These are phyloP conservation scores for Corythoichthys haematopterus DNA, from an alignment of 2,113 vertebrate species.

Conservation along the genomic window DNA sequence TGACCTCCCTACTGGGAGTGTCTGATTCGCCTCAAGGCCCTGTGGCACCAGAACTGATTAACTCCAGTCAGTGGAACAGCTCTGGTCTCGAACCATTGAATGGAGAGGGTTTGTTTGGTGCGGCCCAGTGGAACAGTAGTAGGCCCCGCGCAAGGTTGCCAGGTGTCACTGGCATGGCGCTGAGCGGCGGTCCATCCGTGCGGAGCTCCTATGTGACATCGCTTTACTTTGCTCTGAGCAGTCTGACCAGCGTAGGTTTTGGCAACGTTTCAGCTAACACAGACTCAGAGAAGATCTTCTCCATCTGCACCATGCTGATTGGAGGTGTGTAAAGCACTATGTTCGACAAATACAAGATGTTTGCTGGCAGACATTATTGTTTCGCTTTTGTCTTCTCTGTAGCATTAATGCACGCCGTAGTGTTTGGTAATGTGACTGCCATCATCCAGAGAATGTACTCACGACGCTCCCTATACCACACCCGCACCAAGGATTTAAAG, in stretches of 20 bases:
- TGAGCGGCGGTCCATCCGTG: conserved; percentile 72
- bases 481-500: conserved; percentile 71
- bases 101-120: conserved; percentile 34
- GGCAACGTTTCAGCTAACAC: conserved; percentile 80
- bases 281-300: conserved; percentile 81
- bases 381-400: neutral
- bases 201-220: conserved; percentile 80
- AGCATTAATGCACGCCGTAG: conserved; percentile 76
- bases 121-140: conserved; percentile 57
- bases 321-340: conserved; percentile 66
- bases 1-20: conserved; percentile 62
- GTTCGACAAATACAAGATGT: neutral
- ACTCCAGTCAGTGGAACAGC: conserved; percentile 64
- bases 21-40: conserved; percentile 50
- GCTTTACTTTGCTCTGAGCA: conserved; percentile 81
- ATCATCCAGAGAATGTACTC: conserved; percentile 79
- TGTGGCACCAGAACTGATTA: conserved; percentile 42
- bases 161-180: conserved; percentile 40
- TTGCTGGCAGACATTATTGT: neutral
- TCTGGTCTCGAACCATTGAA: conserved; percentile 40
- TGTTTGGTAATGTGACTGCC: conserved; percentile 75
- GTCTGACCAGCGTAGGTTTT: conserved; percentile 78
- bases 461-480: conserved; percentile 73
- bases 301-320: conserved; percentile 80
- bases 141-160: conserved; percentile 25